phyloP scores from a whole-genome alignment of 2,797 vertebrate genomes.

The Pseudopleuronectes americanus region DNA sequence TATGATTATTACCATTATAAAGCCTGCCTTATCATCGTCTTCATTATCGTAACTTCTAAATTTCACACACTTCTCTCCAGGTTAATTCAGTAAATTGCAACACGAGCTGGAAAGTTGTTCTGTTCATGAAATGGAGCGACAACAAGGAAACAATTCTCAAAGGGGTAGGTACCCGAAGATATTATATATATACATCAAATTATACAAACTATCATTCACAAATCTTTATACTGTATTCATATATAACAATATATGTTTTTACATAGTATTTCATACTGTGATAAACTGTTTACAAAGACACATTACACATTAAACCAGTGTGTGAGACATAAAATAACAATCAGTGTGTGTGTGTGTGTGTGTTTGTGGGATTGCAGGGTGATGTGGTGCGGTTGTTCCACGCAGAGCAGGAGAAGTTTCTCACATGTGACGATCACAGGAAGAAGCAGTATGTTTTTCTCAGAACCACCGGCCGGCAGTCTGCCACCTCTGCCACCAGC shows the following conservation, averaged over 20 bases:
- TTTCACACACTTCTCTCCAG: slow-evolving; percentile 70
- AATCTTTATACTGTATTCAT: too few relatives aligned
- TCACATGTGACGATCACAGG: slow-evolving; percentile 96
- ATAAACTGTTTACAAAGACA: too few relatives aligned
- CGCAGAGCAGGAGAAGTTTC: slow-evolving; percentile 98
- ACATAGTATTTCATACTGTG: too few relatives aligned
- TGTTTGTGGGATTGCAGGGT: slow-evolving; percentile 80
- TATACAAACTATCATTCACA: too few relatives aligned
- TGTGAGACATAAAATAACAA: background rate
- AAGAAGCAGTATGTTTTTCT: slow-evolving; percentile 97
- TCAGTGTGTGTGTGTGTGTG: too few relatives aligned
- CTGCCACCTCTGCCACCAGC: slow-evolving; percentile 96
- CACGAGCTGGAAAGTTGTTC: slow-evolving; percentile 98
- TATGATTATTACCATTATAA: background rate
- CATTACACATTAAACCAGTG: background rate
- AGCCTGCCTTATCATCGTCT: background rate
- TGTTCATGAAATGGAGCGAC: slow-evolving; percentile 99
- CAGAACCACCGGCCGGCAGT: slow-evolving; percentile 95
- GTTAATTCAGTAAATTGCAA: slow-evolving; percentile 99
- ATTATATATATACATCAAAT: too few relatives aligned
- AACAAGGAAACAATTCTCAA: slow-evolving; percentile 97
- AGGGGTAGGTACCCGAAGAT: slow-evolving; percentile 83
- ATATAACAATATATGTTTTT: too few relatives aligned
- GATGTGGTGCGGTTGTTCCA: slow-evolving; percentile 97
- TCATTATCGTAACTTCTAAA: background rate